Evolutionary conservation across 2,888 invertebrate species (phyloP), one percentile per base, ranked within the genome.

Genomic region (Brassicogethes aeneus): DNA sequence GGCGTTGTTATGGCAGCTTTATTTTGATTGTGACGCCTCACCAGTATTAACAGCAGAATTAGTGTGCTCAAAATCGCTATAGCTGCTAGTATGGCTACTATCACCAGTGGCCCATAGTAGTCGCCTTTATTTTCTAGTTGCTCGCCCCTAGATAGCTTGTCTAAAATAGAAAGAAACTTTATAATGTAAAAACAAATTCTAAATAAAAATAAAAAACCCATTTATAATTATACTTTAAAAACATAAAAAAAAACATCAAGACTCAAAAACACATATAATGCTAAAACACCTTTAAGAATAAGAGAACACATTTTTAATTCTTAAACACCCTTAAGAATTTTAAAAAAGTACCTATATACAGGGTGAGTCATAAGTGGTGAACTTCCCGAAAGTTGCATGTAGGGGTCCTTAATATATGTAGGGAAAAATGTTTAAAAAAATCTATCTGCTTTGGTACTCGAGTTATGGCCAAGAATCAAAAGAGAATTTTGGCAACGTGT

Each of bases 91-190:
- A 91, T 86, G 2, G 89, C 89, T 10, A 91, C 89, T 32, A 86
- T 86, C 30, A 92, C 89, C 57, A 93, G 70, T 3, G 91, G 87
- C 31, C 88, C 85, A 65, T 91, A 92, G 69, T 92, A 93, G 68
- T 88, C 86, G 15, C 83, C 84, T 42, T 70, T 69, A 37, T 72
- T 73, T 13, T 76, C 70, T 16, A 72, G 65, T 23, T 76, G 70
- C 0, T 74, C 73, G 1, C 69, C 64, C 47, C 75, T 73, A 68
- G 65, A 16, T 44, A 64, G 48, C 53, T 65, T 65, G 49, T 63
- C 66, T 68, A 48, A 36, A 62, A 52, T 16, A 31, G 37, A 41
- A 37, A n/a, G 3, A 10, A 32, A 32, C 12, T 32, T 12, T 10
- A 12, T 13, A 32, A 32, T 7, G 8, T 23, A 10, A 23, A 23